phyloP scores from a whole-genome alignment of 2,797 vertebrate species.

The Myiotriccus ornatus region DNA sequence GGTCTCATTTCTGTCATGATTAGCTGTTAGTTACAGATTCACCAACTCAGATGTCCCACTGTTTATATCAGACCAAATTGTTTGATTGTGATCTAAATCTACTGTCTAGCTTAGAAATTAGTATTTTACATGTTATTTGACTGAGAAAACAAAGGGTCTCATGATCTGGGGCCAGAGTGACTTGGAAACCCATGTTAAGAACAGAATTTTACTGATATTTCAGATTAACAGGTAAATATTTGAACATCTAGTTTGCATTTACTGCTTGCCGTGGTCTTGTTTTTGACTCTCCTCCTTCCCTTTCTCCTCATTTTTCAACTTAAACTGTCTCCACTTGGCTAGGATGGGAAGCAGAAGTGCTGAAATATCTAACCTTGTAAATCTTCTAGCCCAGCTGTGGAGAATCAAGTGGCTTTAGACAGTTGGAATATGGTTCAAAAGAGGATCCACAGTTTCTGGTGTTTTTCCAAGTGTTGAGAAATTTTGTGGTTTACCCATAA shows the following conservation, averaged over 20 bases:
- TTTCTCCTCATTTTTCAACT: neutral
- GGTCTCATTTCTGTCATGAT: neutral
- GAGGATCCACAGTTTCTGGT: conserved; percentile 18
- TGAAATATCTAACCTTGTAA: conserved; percentile 38
- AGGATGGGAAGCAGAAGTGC: conserved; percentile 26
- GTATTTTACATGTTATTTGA: neutral
- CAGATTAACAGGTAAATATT: neutral
- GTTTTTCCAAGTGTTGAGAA: conserved; percentile 7
- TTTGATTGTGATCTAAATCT: neutral
- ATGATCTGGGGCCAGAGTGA: neutral
- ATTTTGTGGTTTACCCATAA: conserved; percentile 25
- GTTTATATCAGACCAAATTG: neutral
- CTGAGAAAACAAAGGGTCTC: neutral
- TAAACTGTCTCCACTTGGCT: neutral
- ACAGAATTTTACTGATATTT: neutral
- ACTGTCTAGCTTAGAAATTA: neutral
- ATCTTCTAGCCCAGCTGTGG: conserved; percentile 50
- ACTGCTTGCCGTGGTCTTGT: neutral
- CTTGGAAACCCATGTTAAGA: neutral
- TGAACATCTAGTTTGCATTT: neutral
- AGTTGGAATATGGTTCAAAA: conserved; percentile 39
- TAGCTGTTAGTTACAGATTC: neutral
- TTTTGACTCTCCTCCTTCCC: accelerated
- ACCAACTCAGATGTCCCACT: neutral
- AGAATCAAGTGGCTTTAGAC: conserved; percentile 46